A percentile compares a stretch with the other conserved stretches of the same genome.
Conservation (phyloP, 2,797 vertebrate species). For the Manis pentadactyla region DNA sequence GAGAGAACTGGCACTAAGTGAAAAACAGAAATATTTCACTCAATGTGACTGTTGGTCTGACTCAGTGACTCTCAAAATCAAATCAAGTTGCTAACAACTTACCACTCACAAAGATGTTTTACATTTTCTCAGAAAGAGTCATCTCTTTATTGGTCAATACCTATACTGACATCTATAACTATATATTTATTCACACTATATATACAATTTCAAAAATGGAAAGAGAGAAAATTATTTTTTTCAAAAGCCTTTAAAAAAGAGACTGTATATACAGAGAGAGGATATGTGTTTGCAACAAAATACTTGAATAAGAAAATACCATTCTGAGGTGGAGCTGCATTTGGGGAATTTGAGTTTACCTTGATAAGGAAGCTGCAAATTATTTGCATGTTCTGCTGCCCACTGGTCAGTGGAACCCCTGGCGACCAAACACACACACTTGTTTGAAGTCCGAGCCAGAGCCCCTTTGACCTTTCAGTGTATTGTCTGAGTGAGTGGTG, state of each 20-base stretch:
- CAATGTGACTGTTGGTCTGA: not conserved
- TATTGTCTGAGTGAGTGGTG: conserved; percentile 78
- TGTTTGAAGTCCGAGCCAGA: conserved; percentile 73
- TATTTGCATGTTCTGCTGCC: conserved; percentile 64
- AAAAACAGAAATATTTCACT: not conserved
- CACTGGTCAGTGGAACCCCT: conserved; percentile 69
- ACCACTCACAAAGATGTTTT: not conserved
- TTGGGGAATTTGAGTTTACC: conserved; percentile 21
- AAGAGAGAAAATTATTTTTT: not conserved
- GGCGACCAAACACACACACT: conserved; percentile 68
- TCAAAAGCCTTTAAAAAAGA: not conserved
- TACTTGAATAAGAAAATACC: conserved; percentile 13
- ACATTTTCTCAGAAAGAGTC: not conserved
- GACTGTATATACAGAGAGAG: not conserved
- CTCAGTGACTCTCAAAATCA: not conserved
- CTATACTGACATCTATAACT: not conserved
- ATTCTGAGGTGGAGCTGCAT: not conserved
- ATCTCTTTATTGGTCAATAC: not conserved
- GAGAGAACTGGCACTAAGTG: not conserved
- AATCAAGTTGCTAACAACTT: not conserved
- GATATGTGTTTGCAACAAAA: not conserved
- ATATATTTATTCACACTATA: not conserved
- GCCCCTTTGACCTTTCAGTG: conserved; percentile 80
- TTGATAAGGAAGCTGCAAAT: conserved; percentile 73
- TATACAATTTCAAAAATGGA: not conserved